These are phyloP conservation scores for Oreonectes daqikongensis DNA, from an alignment of 2,797 vertebrate species.

Conservation along the genomic window DNA sequence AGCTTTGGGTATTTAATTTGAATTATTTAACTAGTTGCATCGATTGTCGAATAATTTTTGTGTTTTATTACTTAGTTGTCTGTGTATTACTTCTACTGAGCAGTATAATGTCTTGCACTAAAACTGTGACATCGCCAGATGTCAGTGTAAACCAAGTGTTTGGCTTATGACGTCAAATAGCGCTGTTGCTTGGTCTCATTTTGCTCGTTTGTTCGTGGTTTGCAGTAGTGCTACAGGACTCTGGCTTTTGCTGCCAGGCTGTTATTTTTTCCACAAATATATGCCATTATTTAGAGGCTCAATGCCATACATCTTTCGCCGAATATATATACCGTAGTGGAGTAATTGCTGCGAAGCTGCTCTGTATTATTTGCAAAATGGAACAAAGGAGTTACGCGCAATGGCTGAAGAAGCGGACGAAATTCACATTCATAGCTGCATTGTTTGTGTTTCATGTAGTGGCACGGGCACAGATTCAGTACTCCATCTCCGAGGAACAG, in stretches of 20 bases:
- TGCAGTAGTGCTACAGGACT: neutral
- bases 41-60: too few species aligned
- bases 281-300: neutral
- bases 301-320: neutral
- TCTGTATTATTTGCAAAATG: conserved; percentile 1
- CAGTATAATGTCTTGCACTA: neutral
- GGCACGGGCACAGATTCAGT: conserved; percentile 65
- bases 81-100: neutral
- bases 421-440: neutral
- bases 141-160: conserved; percentile 49
- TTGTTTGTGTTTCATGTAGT: conserved; percentile 45
- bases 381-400: conserved; percentile 23
- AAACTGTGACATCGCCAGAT: conserved; percentile 21
- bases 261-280: neutral
- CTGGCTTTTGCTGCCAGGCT: neutral
- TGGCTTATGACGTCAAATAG: neutral
- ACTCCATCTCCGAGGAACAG: conserved; percentile 68
- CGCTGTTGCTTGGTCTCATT: neutral
- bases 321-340: neutral
- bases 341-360: neutral
- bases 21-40: too few species aligned
- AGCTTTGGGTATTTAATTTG: too few species aligned
- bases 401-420: neutral
- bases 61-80: neutral
- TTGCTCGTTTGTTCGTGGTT: neutral